Conservation (phyloP, 2,113 vertebrate genomes). For the Xenus cinereus region DNA sequence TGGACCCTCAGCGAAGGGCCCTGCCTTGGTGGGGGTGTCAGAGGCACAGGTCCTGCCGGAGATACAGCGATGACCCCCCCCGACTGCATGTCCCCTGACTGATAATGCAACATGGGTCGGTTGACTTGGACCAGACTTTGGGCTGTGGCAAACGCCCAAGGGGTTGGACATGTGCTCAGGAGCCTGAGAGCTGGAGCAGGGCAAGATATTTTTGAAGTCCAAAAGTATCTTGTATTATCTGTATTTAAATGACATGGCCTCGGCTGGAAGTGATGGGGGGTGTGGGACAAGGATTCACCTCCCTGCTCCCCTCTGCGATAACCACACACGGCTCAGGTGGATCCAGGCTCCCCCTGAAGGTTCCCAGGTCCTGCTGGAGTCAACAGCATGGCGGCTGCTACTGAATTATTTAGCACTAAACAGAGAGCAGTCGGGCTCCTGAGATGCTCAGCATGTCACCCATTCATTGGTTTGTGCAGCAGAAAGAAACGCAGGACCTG, state of each 20-base stretch:
- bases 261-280: neutral
- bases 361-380: neutral
- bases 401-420: neutral
- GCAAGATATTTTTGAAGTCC: neutral
- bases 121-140: neutral
- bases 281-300: neutral
- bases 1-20: neutral
- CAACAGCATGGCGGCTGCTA: neutral
- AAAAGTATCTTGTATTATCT: neutral
- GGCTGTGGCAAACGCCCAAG: neutral
- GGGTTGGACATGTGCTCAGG: neutral
- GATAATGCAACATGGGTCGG: fast-evolving
- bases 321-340: neutral
- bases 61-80: fast-evolving
- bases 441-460: fast-evolving
- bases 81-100: fast-evolving
- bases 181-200: neutral
- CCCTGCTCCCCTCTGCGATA: neutral
- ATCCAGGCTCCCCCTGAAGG: fast-evolving
- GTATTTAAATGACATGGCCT: neutral
- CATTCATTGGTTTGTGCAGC: too few relatives aligned
- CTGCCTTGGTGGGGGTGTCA: neutral
- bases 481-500: neutral
- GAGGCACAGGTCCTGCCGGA: neutral
- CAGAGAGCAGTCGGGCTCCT: neutral